Evolutionary conservation across 2,797 vertebrate species (phyloP), one percentile per base, ranked within the genome.

Genomic region (Chelonia mydas): DNA sequence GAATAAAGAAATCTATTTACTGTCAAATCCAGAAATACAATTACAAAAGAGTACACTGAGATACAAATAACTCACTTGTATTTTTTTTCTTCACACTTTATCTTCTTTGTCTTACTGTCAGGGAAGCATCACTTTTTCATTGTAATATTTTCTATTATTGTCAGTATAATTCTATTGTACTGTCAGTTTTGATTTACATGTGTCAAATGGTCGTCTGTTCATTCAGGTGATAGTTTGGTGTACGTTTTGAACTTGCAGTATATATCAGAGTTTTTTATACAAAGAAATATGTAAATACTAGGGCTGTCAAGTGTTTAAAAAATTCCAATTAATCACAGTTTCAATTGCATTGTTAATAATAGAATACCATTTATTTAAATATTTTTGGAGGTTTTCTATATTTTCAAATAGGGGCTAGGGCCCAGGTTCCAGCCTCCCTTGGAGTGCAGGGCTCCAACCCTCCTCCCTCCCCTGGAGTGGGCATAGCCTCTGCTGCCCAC

Each of bases 71-170:
- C 59, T 87, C 65, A 27, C 74, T 31, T 41, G 3, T 12, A 27
- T 41, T 37, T 68, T 8, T 65, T 45, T 74, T 27, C 5, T 37
- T 41, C 11, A 74, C 37, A 74, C 25, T 45, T 74, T 41, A 41
- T 45, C 41, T 41, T 68, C 1, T 59, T 3, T 45, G 28, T 31
- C 51, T 49, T 81, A n/a, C 0, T 12, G 28, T 10, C 84, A 87
- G 65, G 0, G 0, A 23, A 55, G 13, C 37, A 41, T 37, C 0
- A 0, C 8, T 76, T 84, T 54, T 61, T 25, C 3, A 0, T 33
- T n/a, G 50, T 84, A 57, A 12, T 55, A 0, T 33, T 59, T 85
- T 50, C 16, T 55, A 8, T 45, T 25, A 81, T 45, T 45, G 25
- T 41, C 41, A 13, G 28, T 50, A 10, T 8, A 11, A 49, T 25